Conservation (phyloP, 2,888 invertebrate species). For the Myopa tessellatipennis region DNA sequence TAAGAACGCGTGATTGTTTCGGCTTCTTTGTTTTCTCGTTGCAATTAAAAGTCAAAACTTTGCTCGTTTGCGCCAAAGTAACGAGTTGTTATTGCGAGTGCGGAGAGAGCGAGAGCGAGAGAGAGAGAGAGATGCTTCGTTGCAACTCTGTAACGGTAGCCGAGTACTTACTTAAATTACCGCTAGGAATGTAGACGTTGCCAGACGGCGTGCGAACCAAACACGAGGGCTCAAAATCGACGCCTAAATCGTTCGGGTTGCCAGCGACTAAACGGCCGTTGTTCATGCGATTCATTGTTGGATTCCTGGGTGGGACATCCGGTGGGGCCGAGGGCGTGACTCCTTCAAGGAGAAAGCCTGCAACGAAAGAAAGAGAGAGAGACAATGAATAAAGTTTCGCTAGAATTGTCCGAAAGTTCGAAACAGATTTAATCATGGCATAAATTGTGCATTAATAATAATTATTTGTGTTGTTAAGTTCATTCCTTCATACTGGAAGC, state of each 20-base stretch:
- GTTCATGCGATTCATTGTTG: slow-evolving; percentile 91
- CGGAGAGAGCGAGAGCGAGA: too few relatives aligned
- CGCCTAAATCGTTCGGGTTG: slow-evolving; percentile 79
- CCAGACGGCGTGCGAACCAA: slow-evolving; percentile 91
- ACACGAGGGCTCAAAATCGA: slow-evolving; percentile 90
- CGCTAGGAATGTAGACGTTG: slow-evolving; percentile 93
- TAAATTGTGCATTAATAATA: too few relatives aligned
- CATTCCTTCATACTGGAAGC: too few relatives aligned
- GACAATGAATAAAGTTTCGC: background rate
- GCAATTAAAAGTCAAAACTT: slow-evolving; percentile 22
- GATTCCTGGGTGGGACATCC: slow-evolving; percentile 91
- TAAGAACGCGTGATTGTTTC: background rate
- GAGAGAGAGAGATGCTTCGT: too few relatives aligned
- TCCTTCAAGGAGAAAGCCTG: slow-evolving; percentile 89
- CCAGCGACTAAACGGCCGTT: slow-evolving; percentile 89
- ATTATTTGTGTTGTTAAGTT: too few relatives aligned
- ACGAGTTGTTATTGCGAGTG: background rate
- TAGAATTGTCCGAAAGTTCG: background rate
- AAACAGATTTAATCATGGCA: too few relatives aligned
- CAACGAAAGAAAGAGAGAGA: slow-evolving; percentile 47
- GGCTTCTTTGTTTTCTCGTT: background rate
- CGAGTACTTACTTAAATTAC: slow-evolving; percentile 72
- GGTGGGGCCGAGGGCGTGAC: slow-evolving; percentile 79
- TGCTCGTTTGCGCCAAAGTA: background rate
- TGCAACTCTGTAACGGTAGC: too few relatives aligned